Base-by-base conservation (phyloP, 2,888 invertebrate genomes). In the Cheilosia impressa region DNA sequence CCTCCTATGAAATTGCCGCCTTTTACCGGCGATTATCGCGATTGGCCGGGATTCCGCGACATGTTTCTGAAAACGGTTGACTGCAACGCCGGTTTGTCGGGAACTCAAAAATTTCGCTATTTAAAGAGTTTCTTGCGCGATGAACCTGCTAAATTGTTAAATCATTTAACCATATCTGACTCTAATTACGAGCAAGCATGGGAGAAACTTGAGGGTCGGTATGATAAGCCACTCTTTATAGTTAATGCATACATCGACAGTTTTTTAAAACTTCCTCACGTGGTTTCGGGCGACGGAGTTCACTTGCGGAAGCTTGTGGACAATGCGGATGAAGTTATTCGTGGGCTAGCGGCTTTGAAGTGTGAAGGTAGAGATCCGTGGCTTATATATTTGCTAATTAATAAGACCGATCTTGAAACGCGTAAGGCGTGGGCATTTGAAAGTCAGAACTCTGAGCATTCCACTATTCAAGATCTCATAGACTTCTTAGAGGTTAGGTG, bases 161-260 rank as follows among this genome's bases (percentile, higher is more conserved):
- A 24, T 4, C 24, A 24, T 17, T 10, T 24, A 24, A 24, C 24
- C 24, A 24, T 24, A 24, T 24, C 24, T 4, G 24, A 24, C 24
- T 24, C 24, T 24, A 24, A 24, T 5, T 24, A 24, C 24, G 24
- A 24, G 5, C 24, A 4, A 4, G 24, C 24, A 4, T 24, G 24
- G 24, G 24, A 24, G 4, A 69, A 69, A 58, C 34, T 69, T 6
- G 69, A 69, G 22, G 3, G 6, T 19, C 58, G 69, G 3, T 58
- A 58, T n/a, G 57, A 58, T 47, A 57, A 68, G 19, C 68, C 55
- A 2, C 10, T 60, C 13, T 60, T 13, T 13, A 60, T 41, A 7
- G 38, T 60, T 19, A 60, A 60, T 13, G 41, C 19, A 2, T 22
- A 22, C 22, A 15, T 47, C 0, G 27, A 31, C 5, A 31, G 27